Base-by-base conservation (phyloP, 1,140 invertebrate genomes). In the Philotrypesis tridentata region DNA sequence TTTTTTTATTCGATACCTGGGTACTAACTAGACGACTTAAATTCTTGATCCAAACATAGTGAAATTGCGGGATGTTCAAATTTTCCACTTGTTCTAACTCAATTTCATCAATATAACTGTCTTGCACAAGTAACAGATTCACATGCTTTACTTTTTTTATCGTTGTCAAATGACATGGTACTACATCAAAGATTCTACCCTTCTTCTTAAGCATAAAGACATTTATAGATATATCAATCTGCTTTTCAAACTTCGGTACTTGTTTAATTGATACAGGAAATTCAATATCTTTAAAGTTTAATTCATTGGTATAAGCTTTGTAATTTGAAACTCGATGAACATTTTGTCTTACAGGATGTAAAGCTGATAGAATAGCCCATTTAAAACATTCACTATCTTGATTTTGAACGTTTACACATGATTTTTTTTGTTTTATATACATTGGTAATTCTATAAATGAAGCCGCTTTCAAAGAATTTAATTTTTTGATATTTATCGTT, bases 151-250 rank as follows among this genome's bases (percentile, higher is more conserved):
- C 55, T 37, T 31, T 29, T 8, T 75, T 61, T 11, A 8, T 1
- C n/a, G 55, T 6, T 25, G 48, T 78, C 61, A 78, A 27, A 71
- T 82, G 60, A 25, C 25, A 14, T 67, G 61, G 55, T 21, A 12
- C 25, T 0, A 78, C 60, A n/a, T 31, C 17, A 70, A 77, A 27
- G 14, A 3, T 55, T 11, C 11, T 23, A 61, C 23, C 21, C 43
- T 65, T 65, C 61, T 82, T 77, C 31, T 48, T 43, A 23, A 78
- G 40, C 25, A 63, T 83, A 60, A 79, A 86, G 0, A 87, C 85
- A 84, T 88, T 88, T 9, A 87, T 75, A 3, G 73, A 82, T 14
- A 90, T 79, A 82, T 87, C 14, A 63, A 72, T 80, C 29, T 55
- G 67, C 23, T 71, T 80, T 12, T 80, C 78, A 55, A 80, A 80